Evolutionary conservation across 2,113 vertebrate genomes (phyloP), one percentile per base, ranked within the genome.

Genomic region (Stercorarius parasiticus): DNA sequence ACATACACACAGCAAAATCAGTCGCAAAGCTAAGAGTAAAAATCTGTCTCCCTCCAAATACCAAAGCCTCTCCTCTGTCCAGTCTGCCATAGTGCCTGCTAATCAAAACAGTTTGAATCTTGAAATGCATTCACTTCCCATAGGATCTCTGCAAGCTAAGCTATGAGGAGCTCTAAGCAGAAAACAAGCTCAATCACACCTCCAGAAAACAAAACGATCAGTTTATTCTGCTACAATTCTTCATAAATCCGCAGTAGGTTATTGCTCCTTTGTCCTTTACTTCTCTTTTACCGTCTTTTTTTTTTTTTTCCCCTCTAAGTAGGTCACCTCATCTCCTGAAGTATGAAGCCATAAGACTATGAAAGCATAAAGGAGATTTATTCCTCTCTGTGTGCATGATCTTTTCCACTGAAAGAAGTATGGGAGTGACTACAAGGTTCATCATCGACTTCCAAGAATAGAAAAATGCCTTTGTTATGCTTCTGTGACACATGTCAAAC

Each of bases 281-380:
- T 97, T 97, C 84, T 90, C 86, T 94, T 95, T 92, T 83, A 70
- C 86, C 0, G 0, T 47, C 47, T 73, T 76, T 34, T 78, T 95
- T 86, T 88, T 70, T 42, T 40, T 53, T 29, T 40, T 53, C 22
- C 59, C 1, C 2, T 50, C 56, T 86, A 95, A 96, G 91, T 96
- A 95, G 95, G 94, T 96, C 92, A 95, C 82, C 82, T 92, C 88
- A 62, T 95, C 88, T 96, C 85, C 93, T 94, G 87, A 91, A 97
- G 64, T 91, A 97, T 88, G 92, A 97, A 97, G 89, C 92, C 6
- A 2, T 93, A 84, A 95, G 86, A 94, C 79, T 93, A 90, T 26
- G 84, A 95, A 95, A 96, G 87, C 94, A 93, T 97, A 96, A 97
- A 97, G 94, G 53, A 96, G 87, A 97, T 97, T 96, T 97, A 97